These are phyloP conservation scores for Dendroctonus valens DNA, from an alignment of 1,140 invertebrate genomes.

Conservation along the genomic window DNA sequence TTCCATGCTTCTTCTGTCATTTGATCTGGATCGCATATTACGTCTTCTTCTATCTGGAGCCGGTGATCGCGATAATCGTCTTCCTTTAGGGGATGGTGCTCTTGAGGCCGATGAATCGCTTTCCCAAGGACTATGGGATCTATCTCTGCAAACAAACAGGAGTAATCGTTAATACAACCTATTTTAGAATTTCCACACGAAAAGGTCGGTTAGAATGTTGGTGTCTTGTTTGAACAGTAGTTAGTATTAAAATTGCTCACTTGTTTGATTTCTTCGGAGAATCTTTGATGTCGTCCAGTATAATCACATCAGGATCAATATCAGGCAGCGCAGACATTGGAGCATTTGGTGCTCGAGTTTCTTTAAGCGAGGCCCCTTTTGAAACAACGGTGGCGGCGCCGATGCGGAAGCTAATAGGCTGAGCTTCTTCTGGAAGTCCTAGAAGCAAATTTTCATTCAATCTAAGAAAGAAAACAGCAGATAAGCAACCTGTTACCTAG, in stretches of 20 bases:
- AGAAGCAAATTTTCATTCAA: not conserved
- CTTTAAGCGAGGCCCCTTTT: conserved; percentile 21
- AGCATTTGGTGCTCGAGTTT: conserved; percentile 27
- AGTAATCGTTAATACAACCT: not conserved
- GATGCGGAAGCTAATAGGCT: conserved; percentile 48
- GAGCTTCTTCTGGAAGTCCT: conserved; percentile 45
- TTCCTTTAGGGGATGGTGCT: not conserved
- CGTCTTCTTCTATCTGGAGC: conserved; percentile 7
- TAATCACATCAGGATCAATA: conserved; percentile 46
- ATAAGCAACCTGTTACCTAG: conserved; percentile 19
- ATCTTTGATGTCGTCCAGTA: conserved; percentile 47
- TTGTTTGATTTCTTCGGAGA: conserved; percentile 11
- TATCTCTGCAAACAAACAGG: conserved; percentile 9
- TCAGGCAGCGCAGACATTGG: conserved; percentile 46
- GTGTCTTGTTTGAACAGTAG: no score
- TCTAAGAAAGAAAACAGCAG: not conserved
- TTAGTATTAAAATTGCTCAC: no score
- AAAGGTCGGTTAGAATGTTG: no score
- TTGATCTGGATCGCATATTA: conserved; percentile 14
- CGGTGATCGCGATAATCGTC: conserved; percentile 1
- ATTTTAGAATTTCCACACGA: no score
- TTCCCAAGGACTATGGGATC: conserved; percentile 48
- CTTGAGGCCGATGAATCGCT: conserved; percentile 26
- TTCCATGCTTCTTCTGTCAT: conserved; percentile 21
- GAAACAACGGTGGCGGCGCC: conserved; percentile 10